Evolutionary conservation across 2,113 vertebrate genomes (phyloP).

Genomic region (Piliocolobus tephrosceles): DNA sequence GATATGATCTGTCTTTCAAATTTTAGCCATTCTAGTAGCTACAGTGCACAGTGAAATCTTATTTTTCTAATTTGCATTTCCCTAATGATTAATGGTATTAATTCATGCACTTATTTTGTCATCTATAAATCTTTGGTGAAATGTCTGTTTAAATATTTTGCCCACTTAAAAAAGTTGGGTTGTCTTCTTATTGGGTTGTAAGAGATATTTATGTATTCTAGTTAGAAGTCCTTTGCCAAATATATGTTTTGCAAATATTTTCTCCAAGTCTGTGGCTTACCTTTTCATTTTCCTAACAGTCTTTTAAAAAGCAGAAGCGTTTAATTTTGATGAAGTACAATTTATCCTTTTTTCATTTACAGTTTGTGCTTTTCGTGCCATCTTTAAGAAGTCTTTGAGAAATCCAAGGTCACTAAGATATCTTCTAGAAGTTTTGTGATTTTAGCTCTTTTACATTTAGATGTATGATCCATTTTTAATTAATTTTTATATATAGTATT

Average conservation of each 20-base stretch:
- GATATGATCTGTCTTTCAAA: background rate
- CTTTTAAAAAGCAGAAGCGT: background rate
- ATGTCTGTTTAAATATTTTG: background rate
- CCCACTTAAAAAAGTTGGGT: background rate
- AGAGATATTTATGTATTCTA: background rate
- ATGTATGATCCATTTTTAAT: background rate
- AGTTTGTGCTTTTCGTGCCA: background rate
- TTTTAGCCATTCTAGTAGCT: background rate
- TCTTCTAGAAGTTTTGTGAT: background rate
- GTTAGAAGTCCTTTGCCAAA: background rate
- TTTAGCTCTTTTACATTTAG: background rate
- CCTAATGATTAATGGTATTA: background rate
- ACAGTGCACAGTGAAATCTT: background rate
- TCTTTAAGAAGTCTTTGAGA: background rate
- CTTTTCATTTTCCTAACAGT: background rate
- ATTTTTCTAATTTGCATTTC: background rate
- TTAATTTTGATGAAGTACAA: constrained; percentile 18
- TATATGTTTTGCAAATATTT: background rate
- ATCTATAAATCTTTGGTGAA: background rate
- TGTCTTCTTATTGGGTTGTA: background rate
- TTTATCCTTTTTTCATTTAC: background rate
- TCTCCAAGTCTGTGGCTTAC: background rate
- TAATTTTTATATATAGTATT: background rate
- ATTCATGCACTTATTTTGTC: background rate
- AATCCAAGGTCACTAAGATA: background rate